Evolutionary conservation across 2,797 vertebrate genomes (phyloP).

Genomic region (Tragopan temminckii): DNA sequence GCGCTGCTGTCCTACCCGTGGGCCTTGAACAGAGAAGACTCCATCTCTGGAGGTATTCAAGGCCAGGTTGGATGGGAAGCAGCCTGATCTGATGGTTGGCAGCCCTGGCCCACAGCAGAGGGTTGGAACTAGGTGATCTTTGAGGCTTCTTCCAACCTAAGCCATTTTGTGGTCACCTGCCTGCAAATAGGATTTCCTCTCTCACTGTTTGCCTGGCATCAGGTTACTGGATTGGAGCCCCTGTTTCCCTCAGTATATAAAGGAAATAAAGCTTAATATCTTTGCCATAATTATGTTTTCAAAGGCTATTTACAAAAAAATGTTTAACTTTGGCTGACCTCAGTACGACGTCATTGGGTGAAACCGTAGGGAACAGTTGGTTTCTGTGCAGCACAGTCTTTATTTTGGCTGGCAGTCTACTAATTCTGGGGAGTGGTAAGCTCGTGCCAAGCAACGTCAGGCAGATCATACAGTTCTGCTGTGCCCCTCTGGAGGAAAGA

Average conservation of each 20-base stretch:
- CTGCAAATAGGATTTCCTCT: neutral
- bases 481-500: neutral
- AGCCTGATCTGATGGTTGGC: too few species aligned
- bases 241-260: neutral
- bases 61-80: too few species aligned
- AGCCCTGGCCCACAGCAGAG: too few species aligned
- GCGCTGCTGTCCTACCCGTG: neutral
- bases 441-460: slow-evolving; percentile 13
- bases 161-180: neutral
- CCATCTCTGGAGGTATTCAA: too few species aligned
- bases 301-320: slow-evolving; percentile 50
- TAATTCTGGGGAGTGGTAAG: slow-evolving; percentile 20
- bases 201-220: neutral
- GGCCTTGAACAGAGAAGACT: neutral
- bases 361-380: slow-evolving; percentile 61
- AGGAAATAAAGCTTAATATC: slow-evolving; percentile 25
- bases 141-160: too few species aligned
- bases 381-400: slow-evolving; percentile 51
- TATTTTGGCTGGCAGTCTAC: slow-evolving; percentile 57
- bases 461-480: neutral
- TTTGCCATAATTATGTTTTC: slow-evolving; percentile 32
- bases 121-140: too few species aligned
- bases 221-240: neutral
- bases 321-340: slow-evolving; percentile 72
- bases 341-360: neutral